A percentile compares a stretch with the other conserved stretches of the same genome.
Conservation (phyloP, 2,113 vertebrate species). For the Oceanites oceanicus region DNA sequence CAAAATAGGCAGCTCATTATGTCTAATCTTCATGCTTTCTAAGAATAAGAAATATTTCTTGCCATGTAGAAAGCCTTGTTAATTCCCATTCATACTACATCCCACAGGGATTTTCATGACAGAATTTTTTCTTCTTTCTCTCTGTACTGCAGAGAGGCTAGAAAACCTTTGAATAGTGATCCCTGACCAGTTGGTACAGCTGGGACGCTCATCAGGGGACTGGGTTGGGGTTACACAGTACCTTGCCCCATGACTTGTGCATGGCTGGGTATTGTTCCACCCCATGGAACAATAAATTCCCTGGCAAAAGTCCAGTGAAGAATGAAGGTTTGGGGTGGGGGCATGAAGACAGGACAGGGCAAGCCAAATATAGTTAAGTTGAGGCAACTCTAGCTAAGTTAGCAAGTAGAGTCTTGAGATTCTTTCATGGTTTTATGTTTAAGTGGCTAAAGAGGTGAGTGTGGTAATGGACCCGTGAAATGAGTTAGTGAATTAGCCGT, state of each 20-base stretch:
- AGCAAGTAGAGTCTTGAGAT: not conserved
- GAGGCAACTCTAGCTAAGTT: not conserved
- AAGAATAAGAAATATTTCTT: not conserved
- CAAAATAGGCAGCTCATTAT: not conserved
- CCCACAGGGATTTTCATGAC: not conserved
- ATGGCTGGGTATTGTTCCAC: not conserved
- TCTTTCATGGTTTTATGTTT: not conserved
- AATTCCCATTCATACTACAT: not conserved
- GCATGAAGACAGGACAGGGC: not conserved
- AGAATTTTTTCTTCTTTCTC: not conserved
- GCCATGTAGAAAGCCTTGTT: not conserved
- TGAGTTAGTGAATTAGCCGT: not conserved
- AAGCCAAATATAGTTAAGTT: not conserved
- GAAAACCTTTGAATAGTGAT: not conserved
- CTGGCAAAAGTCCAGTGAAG: not conserved
- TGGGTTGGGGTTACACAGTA: not conserved
- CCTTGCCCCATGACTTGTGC: accelerated
- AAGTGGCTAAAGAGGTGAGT: not conserved
- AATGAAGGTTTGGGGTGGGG: not conserved
- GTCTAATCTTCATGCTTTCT: not conserved
- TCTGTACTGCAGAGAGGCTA: not conserved
- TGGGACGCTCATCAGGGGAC: not conserved
- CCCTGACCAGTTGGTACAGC: not conserved
- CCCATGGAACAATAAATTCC: not conserved
- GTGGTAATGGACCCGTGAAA: not conserved